Evolutionary conservation across 2,113 vertebrate species (phyloP).

Genomic region (Neotragus moschatus): DNA sequence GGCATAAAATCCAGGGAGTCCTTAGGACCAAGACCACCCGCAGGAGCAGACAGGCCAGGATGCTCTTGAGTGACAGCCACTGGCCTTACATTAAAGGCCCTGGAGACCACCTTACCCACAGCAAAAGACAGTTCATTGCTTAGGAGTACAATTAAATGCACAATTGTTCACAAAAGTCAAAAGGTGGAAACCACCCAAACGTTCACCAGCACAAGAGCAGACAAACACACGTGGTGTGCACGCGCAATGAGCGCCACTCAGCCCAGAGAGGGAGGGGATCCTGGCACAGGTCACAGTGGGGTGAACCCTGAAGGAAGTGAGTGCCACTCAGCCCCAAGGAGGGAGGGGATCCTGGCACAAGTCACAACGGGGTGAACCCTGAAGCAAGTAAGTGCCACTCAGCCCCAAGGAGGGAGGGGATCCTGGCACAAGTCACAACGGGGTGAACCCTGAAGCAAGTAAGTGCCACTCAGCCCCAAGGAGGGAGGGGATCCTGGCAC

Average conservation of each 20-base stretch:
- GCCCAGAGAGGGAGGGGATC: too few species aligned
- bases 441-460: background rate
- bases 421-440: rapidly evolving
- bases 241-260: rapidly evolving
- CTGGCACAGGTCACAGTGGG: too few species aligned
- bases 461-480: too few species aligned
- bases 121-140: background rate
- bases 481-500: background rate
- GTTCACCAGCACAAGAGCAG: background rate
- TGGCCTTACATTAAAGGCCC: rapidly evolving
- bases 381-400: background rate
- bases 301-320: too few species aligned
- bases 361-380: background rate
- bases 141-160: background rate
- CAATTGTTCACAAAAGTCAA: background rate
- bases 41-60: background rate
- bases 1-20: background rate
- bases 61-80: background rate
- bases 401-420: background rate
- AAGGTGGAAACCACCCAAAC: background rate
- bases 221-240: rapidly evolving
- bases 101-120: background rate
- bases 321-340: too few species aligned
- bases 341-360: background rate
- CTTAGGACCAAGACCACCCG: background rate